phyloP scores from a whole-genome alignment of 2,797 vertebrate species.

The Tenualosa ilisha region DNA sequence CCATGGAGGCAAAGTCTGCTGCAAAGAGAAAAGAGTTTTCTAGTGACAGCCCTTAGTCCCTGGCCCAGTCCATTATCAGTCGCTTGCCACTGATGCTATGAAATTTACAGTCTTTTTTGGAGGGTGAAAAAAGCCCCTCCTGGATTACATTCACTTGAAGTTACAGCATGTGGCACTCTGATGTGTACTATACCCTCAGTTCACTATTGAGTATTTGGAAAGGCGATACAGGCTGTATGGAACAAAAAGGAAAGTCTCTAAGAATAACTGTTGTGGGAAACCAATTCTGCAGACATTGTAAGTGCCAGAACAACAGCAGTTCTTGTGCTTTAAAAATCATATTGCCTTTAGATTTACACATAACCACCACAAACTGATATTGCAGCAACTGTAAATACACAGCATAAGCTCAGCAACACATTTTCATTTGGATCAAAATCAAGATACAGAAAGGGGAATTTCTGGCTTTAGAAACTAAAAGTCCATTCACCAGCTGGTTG shows the following conservation, averaged over 20 bases:
- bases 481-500: too few relatives aligned
- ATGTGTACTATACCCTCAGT: not conserved
- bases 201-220: not conserved
- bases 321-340: not conserved
- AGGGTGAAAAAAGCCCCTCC: not conserved
- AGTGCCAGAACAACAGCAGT: not conserved
- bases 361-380: not conserved
- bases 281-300: not conserved
- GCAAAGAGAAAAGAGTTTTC: conserved; percentile 24
- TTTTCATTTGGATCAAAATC: not conserved
- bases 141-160: not conserved
- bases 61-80: not conserved
- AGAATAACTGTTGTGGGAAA: not conserved
- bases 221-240: not conserved
- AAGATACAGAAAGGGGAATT: not conserved
- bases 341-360: not conserved
- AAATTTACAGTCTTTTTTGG: conserved; percentile 41
- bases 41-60: conserved; percentile 14
- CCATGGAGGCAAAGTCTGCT: conserved; percentile 32
- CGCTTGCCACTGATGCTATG: not conserved
- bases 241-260: not conserved
- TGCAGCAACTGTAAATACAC: not conserved
- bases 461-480: too few relatives aligned
- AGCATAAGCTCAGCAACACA: not conserved
- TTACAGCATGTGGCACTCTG: not conserved